Evolutionary conservation across 2,888 invertebrate genomes (phyloP).

Genomic region (Thera britannica): DNA sequence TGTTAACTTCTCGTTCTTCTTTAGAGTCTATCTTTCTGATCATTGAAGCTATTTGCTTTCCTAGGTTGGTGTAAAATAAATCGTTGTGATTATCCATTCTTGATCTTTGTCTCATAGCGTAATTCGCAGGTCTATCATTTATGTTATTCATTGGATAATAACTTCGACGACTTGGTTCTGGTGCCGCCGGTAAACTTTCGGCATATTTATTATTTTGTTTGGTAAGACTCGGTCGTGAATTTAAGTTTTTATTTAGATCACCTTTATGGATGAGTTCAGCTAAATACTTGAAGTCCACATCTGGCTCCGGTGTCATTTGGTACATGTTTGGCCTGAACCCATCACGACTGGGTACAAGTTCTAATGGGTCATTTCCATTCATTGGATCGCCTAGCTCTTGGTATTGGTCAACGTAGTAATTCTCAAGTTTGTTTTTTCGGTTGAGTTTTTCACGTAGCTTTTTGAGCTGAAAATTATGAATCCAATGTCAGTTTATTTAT

Average conservation of each 20-base stretch:
- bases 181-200: constrained; percentile 11
- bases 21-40: constrained; percentile 62
- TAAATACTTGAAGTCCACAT: constrained; percentile 73
- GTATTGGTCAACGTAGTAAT: constrained; percentile 40
- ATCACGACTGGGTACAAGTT: constrained; percentile 12
- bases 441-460: constrained; percentile 49
- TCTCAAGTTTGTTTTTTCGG: constrained; percentile 44
- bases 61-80: constrained; percentile 66
- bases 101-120: constrained; percentile 22
- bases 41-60: constrained; percentile 72
- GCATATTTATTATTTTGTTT: constrained; percentile 8
- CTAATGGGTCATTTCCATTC: constrained; percentile 25
- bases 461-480: constrained; percentile 48
- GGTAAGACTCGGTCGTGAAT: background rate
- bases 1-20: constrained; percentile 54
- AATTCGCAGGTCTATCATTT: constrained; percentile 6
- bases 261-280: constrained; percentile 70
- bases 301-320: constrained; percentile 42
- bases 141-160: constrained; percentile 33
- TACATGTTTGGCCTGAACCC: constrained; percentile 28
- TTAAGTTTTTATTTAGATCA: constrained; percentile 50
- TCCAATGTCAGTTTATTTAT: background rate
- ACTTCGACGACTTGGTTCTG: constrained; percentile 41
- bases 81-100: constrained; percentile 53
- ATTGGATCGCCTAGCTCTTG: constrained; percentile 38